Percentiles rank a stretch among this genome's conserved stretches.
Evolutionary conservation across 2,113 vertebrate species (phyloP).

Genomic region (Mus musculus): GRCm39 chrX:141241001-141241500

Average conservation of each 20-base stretch:
- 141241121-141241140: not conserved
- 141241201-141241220: slow-evolving; percentile 27
- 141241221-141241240: slow-evolving; percentile 17
- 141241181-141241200: slow-evolving; percentile 19
- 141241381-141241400: too few species aligned
- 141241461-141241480: slow-evolving; percentile 41
- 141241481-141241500: too few species aligned
- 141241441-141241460: not conserved
- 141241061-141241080: not conserved
- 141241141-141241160: slow-evolving; percentile 20
- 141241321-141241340: too few species aligned
- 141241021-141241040: not conserved
- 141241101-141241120: not conserved
- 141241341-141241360: too few species aligned
- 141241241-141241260: slow-evolving; percentile 19
- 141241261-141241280: slow-evolving; percentile 55
- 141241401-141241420: too few species aligned
- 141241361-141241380: too few species aligned
- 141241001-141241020: not conserved
- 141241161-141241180: slow-evolving; percentile 44
- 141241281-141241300: too few species aligned
- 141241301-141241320: too few species aligned
- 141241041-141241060: not conserved
- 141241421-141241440: too few species aligned
- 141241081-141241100: not conserved